Evolutionary conservation across 2,113 vertebrate genomes (phyloP).

Genomic region (Pongo abelii): DNA sequence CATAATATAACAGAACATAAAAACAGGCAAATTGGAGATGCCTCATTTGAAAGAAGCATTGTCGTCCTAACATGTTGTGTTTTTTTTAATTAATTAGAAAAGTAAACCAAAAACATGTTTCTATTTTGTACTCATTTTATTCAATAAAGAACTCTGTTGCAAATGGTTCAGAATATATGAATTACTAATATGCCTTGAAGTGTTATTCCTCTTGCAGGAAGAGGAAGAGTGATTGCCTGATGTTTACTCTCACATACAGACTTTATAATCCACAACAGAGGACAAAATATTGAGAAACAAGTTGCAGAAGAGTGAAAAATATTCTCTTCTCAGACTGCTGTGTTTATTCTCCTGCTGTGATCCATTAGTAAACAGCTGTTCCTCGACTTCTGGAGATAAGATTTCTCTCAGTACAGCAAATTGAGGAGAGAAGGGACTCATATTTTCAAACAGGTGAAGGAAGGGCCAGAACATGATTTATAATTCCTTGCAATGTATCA

Average conservation of each 20-base stretch:
- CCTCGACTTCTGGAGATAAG: conserved; percentile 60
- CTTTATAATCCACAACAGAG: conserved; percentile 65
- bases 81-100: conserved; percentile 77
- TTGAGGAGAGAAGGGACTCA: not conserved
- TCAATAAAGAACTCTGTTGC: conserved; percentile 64
- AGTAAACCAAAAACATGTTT: conserved; percentile 65
- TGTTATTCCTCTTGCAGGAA: conserved; percentile 58
- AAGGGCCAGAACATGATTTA: not conserved
- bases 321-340: conserved; percentile 42
- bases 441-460: not conserved
- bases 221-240: conserved; percentile 70
- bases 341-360: conserved; percentile 66
- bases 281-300: conserved; percentile 69
- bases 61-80: conserved; percentile 68
- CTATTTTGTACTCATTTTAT: conserved; percentile 65
- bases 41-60: conserved; percentile 72
- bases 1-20: not conserved
- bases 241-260: conserved; percentile 65
- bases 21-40: conserved; percentile 55
- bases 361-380: conserved; percentile 59
- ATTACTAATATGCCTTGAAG: conserved; percentile 72
- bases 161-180: conserved; percentile 73
- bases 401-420: conserved; percentile 2
- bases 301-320: conserved; percentile 70
- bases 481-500: not conserved